These are phyloP conservation scores for Callithrix jacchus DNA, from an alignment of 2,113 vertebrate species.

Conservation along the genomic window DNA sequence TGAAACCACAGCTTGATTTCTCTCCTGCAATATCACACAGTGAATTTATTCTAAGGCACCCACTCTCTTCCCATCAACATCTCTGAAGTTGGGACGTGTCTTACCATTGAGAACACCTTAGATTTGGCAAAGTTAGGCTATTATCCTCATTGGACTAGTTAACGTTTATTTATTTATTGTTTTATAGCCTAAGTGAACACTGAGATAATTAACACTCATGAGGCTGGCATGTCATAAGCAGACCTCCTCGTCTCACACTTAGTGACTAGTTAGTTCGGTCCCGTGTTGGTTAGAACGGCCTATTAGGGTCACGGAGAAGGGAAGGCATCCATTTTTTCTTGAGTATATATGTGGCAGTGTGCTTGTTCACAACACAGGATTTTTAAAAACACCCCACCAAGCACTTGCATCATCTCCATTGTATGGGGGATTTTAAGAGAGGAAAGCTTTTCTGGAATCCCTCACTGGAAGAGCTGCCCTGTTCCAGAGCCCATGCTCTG, in stretches of 20 bases:
- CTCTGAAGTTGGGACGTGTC: neutral
- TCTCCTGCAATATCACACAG: neutral
- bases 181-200: no score
- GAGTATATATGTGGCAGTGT: fast-evolving
- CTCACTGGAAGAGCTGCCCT: neutral
- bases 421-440: neutral
- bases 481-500: fast-evolving
- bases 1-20: neutral
- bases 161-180: neutral
- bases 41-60: neutral
- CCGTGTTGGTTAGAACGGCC: neutral
- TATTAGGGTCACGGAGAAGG: neutral
- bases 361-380: neutral
- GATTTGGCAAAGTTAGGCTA: neutral
- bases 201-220: no score
- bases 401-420: neutral
- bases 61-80: no score
- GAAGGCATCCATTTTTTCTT: neutral
- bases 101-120: no score
- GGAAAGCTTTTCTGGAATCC: neutral
- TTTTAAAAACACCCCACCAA: neutral
- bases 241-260: no score
- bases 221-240: neutral
- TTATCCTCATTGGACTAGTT: neutral
- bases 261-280: neutral